Evolutionary conservation across 1,140 invertebrate species (phyloP), one percentile per base, ranked within the genome.

Genomic region (Drosophila asahinai): DNA sequence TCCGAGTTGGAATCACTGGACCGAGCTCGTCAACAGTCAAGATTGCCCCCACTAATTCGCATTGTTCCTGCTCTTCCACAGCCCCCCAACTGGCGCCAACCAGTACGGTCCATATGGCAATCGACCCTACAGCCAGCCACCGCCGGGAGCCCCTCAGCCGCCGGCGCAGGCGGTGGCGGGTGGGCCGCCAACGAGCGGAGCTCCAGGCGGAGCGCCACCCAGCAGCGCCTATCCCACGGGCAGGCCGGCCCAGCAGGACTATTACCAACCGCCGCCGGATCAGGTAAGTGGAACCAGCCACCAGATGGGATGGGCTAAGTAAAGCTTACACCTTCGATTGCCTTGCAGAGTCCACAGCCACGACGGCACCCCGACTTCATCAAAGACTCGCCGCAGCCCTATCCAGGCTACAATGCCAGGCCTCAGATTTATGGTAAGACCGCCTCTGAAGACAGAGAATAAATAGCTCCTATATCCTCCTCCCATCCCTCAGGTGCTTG

Each of bases 361-460:
- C 94, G 97, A 58, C 94, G 97, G 82, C 97, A 97, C 94, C 97
- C 97, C 48, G 97, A 97, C 93, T 97, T 97, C 94, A 95, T 96
- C 81, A 97, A 97, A 94, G 96, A 97, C 91, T 95, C 95, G 79
- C 95, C 95, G 78, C 95, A 95, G 76, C 91, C 93, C n/a, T 96
- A 95, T 93, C 94, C 94, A 47, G 86, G 83, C 25, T 93, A 93
- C 59, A 95, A 94, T 91, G 94, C 95, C 76, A 95, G 95, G 81
- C 94, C 95, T 60, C 93, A 94, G 75, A 93, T 95, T 74, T 95
- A 94, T 92, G 93, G 94, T 94, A 93, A 49, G 86, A 6, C 8
- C 8, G 40, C 1, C 9, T 14, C 2, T 5, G 0, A 15, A 9
- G 9, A 3, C 3, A 30, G 8, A 30, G 0, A 17, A 5, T 4